Evolutionary conservation across 2,888 invertebrate species (phyloP).

Genomic region (Lasius fuliginosus): DNA sequence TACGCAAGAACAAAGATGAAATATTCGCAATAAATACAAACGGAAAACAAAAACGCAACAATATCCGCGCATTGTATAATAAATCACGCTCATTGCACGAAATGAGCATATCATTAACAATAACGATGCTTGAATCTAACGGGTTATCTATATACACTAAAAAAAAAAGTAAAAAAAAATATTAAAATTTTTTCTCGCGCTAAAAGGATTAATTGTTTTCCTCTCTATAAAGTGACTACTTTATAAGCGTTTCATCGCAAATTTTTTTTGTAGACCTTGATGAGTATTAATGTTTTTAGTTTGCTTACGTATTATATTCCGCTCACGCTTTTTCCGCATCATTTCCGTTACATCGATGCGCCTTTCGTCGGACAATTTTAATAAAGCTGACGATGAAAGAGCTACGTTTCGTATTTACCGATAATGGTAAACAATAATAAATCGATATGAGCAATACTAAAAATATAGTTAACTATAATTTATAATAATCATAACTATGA

Average conservation of each 20-base stretch:
- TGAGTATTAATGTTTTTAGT: neutral
- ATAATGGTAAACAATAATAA: slow-evolving; percentile 13
- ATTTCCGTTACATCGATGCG: neutral
- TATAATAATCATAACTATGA: neutral
- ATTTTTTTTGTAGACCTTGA: neutral
- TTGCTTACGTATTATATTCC: neutral
- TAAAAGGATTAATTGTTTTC: neutral
- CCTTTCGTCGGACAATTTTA: neutral
- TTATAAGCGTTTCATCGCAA: neutral
- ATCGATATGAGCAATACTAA: neutral
- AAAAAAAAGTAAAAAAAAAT: no score
- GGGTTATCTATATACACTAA: neutral
- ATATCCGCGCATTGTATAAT: neutral
- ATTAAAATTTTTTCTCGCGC: no score
- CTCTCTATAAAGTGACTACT: neutral
- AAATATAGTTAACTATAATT: neutral
- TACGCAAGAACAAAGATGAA: neutral
- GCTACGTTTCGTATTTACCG: neutral
- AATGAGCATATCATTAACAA: neutral
- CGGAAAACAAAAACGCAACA: neutral
- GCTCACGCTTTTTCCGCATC: neutral
- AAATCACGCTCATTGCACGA: slow-evolving; percentile 3
- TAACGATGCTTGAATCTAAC: neutral
- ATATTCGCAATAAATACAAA: slow-evolving; percentile 4
- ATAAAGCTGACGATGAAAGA: neutral